Percentiles rank a stretch among this genome's conserved stretches.
Evolutionary conservation across 1,140 invertebrate genomes (phyloP).

Genomic region (Sesamia nonagrioides): DNA sequence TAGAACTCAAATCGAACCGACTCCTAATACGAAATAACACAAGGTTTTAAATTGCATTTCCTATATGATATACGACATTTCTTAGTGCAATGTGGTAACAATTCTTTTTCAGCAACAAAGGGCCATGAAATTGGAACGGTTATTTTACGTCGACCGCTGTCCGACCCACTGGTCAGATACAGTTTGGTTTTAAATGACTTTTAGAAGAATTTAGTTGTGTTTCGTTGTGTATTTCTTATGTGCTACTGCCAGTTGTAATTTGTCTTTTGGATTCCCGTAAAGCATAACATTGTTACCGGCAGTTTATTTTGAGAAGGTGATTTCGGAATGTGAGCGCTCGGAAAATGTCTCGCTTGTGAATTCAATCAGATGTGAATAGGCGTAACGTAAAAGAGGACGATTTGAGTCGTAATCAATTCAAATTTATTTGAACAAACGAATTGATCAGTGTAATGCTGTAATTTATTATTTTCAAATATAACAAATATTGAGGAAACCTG

Average conservation of each 20-base stretch:
- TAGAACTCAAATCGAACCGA: slow-evolving; percentile 22
- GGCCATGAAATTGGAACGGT: slow-evolving; percentile 36
- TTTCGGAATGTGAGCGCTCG: neutral
- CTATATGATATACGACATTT: slow-evolving; percentile 39
- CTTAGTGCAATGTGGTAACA: slow-evolving; percentile 38
- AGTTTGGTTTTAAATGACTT: slow-evolving; percentile 49
- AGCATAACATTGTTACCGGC: neutral
- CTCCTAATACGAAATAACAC: neutral
- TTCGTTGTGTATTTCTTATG: slow-evolving; percentile 28
- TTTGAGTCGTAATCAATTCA: too few relatives aligned
- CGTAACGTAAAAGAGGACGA: too few relatives aligned
- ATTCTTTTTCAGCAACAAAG: slow-evolving; percentile 36
- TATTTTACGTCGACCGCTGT: slow-evolving; percentile 35
- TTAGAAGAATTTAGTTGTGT: slow-evolving; percentile 43
- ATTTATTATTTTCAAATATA: too few relatives aligned
- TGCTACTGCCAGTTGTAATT: neutral
- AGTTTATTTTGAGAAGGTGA: neutral
- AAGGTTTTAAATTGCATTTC: slow-evolving; percentile 45
- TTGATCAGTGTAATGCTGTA: too few relatives aligned
- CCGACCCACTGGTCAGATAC: slow-evolving; percentile 40
- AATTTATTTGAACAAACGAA: too few relatives aligned
- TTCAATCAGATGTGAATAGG: neutral
- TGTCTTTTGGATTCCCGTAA: slow-evolving; percentile 26
- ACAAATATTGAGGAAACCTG: too few relatives aligned
- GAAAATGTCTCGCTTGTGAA: neutral